These are phyloP conservation scores for Chaetogeoica ovagalla DNA, from an alignment of 2,888 invertebrate species.

Conservation along the genomic window DNA sequence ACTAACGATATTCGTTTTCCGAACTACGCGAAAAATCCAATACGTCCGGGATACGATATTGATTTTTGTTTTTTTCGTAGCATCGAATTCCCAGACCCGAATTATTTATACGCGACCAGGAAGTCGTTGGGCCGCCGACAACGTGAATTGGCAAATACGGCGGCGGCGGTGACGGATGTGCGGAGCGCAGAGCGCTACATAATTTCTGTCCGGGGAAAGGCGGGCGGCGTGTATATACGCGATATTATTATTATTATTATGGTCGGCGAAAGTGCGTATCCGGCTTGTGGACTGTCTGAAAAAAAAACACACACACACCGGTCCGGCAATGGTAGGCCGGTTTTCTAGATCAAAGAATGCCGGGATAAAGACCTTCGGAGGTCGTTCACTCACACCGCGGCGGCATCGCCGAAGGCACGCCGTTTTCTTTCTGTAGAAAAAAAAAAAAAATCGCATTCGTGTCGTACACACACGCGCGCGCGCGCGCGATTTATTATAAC, in stretches of 20 bases:
- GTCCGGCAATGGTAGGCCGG: conserved; percentile 43
- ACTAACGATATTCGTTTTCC: no score
- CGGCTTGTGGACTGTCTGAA: conserved; percentile 35
- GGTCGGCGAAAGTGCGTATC: conserved; percentile 48
- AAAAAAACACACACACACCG: background rate
- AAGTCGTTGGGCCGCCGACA: no score
- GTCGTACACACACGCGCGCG: background rate
- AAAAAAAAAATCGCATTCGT: background rate
- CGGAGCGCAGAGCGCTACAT: conserved; percentile 34
- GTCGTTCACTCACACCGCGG: conserved; percentile 51
- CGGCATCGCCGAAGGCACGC: background rate
- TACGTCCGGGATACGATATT: no score
- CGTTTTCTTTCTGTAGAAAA: background rate
- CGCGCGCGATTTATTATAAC: no score
- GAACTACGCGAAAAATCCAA: no score
- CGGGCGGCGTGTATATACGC: background rate
- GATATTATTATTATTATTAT: conserved; percentile 3
- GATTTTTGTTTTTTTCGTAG: no score
- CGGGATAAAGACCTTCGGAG: conserved; percentile 46
- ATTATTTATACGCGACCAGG: no score
- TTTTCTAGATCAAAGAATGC: conserved; percentile 52
- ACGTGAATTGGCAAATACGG: conserved; percentile 11
- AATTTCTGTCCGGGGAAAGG: conserved; percentile 45
- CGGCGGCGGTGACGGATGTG: conserved; percentile 31
- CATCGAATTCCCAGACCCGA: no score